Percentiles rank a stretch among this genome's conserved stretches.
Evolutionary conservation across 1,140 invertebrate species (phyloP).

Genomic region (Chironomus tepperi): DNA sequence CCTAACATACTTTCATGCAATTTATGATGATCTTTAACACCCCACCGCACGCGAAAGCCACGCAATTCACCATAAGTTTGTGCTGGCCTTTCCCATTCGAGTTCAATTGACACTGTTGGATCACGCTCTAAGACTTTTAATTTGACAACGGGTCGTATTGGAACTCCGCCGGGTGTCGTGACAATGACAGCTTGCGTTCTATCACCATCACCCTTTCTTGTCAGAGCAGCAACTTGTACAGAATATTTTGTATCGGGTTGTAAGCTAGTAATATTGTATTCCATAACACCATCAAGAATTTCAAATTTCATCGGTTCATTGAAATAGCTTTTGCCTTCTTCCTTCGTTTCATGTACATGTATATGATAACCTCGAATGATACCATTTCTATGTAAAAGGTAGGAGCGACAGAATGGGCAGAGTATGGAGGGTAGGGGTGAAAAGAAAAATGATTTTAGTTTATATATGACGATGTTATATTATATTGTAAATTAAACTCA

Average conservation of each 20-base stretch:
- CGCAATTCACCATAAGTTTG: constrained; percentile 80
- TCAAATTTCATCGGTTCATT: constrained; percentile 78
- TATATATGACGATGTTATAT: neutral
- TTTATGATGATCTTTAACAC: constrained; percentile 69
- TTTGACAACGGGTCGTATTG: constrained; percentile 73
- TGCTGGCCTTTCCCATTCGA: constrained; percentile 82
- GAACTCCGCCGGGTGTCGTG: constrained; percentile 88
- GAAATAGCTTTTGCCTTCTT: constrained; percentile 69
- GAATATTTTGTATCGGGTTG: constrained; percentile 89
- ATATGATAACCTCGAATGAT: constrained; percentile 94
- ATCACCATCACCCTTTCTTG: constrained; percentile 89
- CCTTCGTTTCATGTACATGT: constrained; percentile 83
- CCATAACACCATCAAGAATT: constrained; percentile 68
- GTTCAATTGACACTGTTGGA: constrained; percentile 73
- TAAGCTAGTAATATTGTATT: constrained; percentile 76
- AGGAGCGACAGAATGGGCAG: too few relatives aligned
- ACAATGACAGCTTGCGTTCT: constrained; percentile 72
- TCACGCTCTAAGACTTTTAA: constrained; percentile 76
- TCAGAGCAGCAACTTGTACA: constrained; percentile 88
- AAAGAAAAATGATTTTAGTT: neutral
- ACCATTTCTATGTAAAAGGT: constrained; percentile 63
- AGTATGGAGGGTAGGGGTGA: too few relatives aligned
- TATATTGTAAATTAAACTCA: neutral
- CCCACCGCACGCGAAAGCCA: constrained; percentile 79
- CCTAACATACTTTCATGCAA: constrained; percentile 58